phyloP scores from a whole-genome alignment of 2,888 invertebrate genomes.

The Dicycla oo region DNA sequence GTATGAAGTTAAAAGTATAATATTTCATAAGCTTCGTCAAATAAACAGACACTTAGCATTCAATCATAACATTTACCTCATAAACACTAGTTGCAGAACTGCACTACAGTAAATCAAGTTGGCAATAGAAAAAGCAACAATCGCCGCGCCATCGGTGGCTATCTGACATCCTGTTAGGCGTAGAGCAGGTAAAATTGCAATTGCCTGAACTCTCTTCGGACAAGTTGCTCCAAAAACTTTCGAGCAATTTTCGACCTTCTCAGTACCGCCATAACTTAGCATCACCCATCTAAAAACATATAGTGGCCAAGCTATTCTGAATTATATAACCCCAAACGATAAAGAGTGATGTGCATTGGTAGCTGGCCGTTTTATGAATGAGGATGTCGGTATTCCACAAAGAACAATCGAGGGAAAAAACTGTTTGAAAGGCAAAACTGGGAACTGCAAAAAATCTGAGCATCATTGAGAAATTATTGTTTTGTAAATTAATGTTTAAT shows the following conservation, averaged over 20 bases:
- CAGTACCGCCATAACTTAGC: conserved; percentile 57
- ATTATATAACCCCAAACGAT: conserved; percentile 68
- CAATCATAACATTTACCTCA: conserved; percentile 31
- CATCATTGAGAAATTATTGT: conserved; percentile 43
- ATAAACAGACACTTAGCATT: neutral
- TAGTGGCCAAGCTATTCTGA: conserved; percentile 63
- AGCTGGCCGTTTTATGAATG: conserved; percentile 54
- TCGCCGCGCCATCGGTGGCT: conserved; percentile 62
- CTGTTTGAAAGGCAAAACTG: conserved; percentile 69
- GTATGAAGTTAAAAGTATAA: neutral
- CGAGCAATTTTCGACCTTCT: conserved; percentile 73
- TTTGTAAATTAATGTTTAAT: conserved; percentile 38
- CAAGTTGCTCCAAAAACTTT: conserved; percentile 69
- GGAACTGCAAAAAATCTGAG: conserved; percentile 65
- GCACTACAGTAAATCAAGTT: conserved; percentile 53
- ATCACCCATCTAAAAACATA: conserved; percentile 54
- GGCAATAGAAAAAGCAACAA: conserved; percentile 67
- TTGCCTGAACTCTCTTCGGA: conserved; percentile 74
- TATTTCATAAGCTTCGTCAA: conserved; percentile 4
- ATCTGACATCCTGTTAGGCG: conserved; percentile 73
- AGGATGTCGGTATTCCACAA: conserved; percentile 76
- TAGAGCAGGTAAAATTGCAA: conserved; percentile 84
- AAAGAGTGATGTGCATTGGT: conserved; percentile 71
- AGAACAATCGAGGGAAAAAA: conserved; percentile 68
- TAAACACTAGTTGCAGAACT: conserved; percentile 31